These are phyloP conservation scores for Baronia brevicornis DNA, from an alignment of 2,888 invertebrate genomes.

Conservation along the genomic window DNA sequence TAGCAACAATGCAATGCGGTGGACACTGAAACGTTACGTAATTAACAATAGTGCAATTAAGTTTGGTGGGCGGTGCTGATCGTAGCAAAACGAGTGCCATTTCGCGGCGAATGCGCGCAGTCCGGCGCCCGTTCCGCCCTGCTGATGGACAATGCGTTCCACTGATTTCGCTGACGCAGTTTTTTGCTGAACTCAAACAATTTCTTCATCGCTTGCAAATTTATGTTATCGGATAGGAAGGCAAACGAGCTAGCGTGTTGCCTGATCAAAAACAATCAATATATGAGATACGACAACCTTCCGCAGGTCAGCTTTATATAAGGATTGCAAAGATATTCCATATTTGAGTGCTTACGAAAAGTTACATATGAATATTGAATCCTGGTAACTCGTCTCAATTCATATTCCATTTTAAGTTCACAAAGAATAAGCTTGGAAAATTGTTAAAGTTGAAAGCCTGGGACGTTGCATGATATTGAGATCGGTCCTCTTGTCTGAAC, in stretches of 20 bases:
- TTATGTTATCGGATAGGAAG: too few relatives aligned
- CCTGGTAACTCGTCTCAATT: slow-evolving; percentile 19
- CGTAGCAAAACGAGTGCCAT: slow-evolving; percentile 48
- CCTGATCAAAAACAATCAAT: too few relatives aligned
- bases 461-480: too few relatives aligned
- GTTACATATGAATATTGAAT: slow-evolving; percentile 11
- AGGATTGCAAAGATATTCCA: slow-evolving; percentile 32
- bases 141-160: slow-evolving; percentile 58
- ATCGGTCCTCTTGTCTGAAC: too few relatives aligned
- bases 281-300: too few relatives aligned
- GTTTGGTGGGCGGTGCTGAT: slow-evolving; percentile 50
- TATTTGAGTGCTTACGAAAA: slow-evolving; percentile 27
- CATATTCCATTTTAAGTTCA: slow-evolving; percentile 31
- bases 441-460: too few relatives aligned
- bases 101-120: slow-evolving; percentile 22
- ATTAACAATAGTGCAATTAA: slow-evolving; percentile 76
- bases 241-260: too few relatives aligned
- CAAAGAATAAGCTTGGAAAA: slow-evolving; percentile 22
- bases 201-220: slow-evolving; percentile 22
- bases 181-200: slow-evolving; percentile 52
- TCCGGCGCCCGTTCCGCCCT: slow-evolving; percentile 39
- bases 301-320: slow-evolving; percentile 21
- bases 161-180: slow-evolving; percentile 61
- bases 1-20: slow-evolving; percentile 49
- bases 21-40: slow-evolving; percentile 66